Evolutionary conservation across 2,888 invertebrate species (phyloP).

Genomic region (Coelopa pilipes): DNA sequence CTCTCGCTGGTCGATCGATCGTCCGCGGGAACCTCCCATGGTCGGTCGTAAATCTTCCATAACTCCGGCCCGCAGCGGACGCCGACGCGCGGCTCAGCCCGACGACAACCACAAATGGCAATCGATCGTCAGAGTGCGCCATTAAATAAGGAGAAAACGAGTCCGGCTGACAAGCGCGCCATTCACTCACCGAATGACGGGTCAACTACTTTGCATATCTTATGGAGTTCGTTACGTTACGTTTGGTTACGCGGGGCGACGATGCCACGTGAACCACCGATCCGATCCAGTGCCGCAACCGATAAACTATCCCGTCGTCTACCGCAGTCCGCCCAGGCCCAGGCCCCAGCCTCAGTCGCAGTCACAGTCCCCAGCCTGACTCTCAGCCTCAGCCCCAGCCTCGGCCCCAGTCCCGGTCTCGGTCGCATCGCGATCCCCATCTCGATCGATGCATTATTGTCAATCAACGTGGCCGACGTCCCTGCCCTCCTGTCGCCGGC

Average conservation of each 20-base stretch:
- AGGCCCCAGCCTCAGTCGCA: too few relatives aligned
- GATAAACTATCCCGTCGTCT: neutral
- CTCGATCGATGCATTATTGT: slow-evolving; percentile 57
- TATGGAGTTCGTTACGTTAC: slow-evolving; percentile 54
- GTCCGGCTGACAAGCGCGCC: slow-evolving; percentile 40
- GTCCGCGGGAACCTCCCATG: neutral
- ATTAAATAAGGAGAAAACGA: slow-evolving; percentile 40
- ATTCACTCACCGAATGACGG: slow-evolving; percentile 54
- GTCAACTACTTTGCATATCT: slow-evolving; percentile 66
- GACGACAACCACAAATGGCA: slow-evolving; percentile 25
- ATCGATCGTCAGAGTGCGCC: slow-evolving; percentile 24
- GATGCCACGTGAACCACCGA: neutral
- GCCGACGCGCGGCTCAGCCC: slow-evolving; percentile 33
- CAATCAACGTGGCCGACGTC: slow-evolving; percentile 52
- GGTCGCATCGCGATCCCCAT: too few relatives aligned
- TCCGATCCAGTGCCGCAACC: slow-evolving; percentile 2
- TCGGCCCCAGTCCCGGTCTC: too few relatives aligned
- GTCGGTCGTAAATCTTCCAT: slow-evolving; percentile 55
- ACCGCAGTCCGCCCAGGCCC: neutral
- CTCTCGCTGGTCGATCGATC: neutral
- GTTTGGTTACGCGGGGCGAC: slow-evolving; percentile 35
- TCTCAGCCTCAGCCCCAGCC: too few relatives aligned
- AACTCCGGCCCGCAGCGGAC: slow-evolving; percentile 49
- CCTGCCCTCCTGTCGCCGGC: too few relatives aligned
- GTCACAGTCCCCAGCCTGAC: too few relatives aligned